Conservation (phyloP, 2,888 invertebrate species). For the Chironomus riparius region DNA sequence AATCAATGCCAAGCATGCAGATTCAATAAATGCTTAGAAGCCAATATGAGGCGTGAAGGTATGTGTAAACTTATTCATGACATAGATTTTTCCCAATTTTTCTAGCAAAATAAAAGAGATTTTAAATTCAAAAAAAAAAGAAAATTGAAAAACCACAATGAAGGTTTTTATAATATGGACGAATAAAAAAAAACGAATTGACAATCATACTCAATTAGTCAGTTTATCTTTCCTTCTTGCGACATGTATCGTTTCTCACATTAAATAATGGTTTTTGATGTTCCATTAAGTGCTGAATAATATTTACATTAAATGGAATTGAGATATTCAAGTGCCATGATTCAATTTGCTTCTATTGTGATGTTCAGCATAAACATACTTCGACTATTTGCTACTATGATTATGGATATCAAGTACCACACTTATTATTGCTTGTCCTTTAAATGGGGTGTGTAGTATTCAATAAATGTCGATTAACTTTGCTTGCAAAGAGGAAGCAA, state of each 20-base stretch:
- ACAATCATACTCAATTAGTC: slow-evolving; percentile 23
- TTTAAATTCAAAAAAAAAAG: too few relatives aligned
- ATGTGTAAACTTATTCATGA: slow-evolving; percentile 36
- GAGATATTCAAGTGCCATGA: slow-evolving; percentile 10
- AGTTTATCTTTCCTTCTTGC: background rate
- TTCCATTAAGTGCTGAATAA: slow-evolving; percentile 10
- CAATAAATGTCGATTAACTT: background rate
- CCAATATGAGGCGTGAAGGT: slow-evolving; percentile 94
- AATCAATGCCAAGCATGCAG: slow-evolving; percentile 94
- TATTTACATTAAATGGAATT: slow-evolving; percentile 17
- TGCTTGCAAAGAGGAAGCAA: background rate
- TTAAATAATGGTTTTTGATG: background rate
- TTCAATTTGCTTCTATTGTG: background rate
- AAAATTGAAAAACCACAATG: too few relatives aligned
- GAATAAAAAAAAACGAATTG: too few relatives aligned
- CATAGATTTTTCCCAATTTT: too few relatives aligned
- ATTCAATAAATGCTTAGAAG: slow-evolving; percentile 80
- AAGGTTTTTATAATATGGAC: too few relatives aligned
- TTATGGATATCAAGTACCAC: slow-evolving; percentile 1
- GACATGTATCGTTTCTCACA: slow-evolving; percentile 3
- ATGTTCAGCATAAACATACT: background rate
- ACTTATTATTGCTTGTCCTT: background rate
- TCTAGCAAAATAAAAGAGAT: too few relatives aligned
- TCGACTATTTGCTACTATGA: background rate
- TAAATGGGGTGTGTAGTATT: slow-evolving; percentile 7